These are phyloP conservation scores for Podocnemis expansa DNA, from an alignment of 2,113 vertebrate species.

Conservation along the genomic window DNA sequence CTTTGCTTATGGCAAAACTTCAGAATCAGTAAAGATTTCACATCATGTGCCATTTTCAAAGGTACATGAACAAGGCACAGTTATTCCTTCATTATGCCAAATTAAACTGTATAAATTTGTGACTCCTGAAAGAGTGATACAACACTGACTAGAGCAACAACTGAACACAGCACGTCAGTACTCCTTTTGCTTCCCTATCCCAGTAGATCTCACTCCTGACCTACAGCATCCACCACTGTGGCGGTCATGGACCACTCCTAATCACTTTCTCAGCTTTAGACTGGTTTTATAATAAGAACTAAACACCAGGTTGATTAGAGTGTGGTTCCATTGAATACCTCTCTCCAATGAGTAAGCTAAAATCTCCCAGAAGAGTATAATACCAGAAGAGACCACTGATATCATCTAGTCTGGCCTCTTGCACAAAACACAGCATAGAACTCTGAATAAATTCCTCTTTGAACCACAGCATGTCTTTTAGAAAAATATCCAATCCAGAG, in stretches of 20 bases:
- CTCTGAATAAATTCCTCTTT: not conserved
- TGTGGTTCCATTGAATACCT: not conserved
- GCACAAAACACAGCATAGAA: not conserved
- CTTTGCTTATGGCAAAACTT: not conserved
- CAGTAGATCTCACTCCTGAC: not conserved
- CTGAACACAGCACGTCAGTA: not conserved
- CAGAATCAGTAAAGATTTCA: not conserved
- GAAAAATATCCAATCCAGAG: not conserved
- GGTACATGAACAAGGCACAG: not conserved
- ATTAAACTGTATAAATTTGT: not conserved
- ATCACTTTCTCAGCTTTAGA: not conserved
- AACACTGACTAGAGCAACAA: not conserved
- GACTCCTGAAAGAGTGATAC: not conserved
- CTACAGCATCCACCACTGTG: not conserved
- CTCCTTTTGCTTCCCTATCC: not conserved
- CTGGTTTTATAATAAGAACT: not conserved
- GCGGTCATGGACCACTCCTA: not conserved
- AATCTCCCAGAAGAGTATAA: not conserved
- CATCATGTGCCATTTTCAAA: not conserved
- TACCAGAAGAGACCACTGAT: not conserved
- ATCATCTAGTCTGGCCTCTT: not conserved
- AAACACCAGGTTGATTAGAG: not conserved
- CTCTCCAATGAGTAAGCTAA: not conserved
- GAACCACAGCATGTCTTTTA: not conserved
- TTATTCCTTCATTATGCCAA: not conserved